Evolutionary conservation across 2,888 invertebrate species (phyloP).

Genomic region (Dascillus cervinus): DNA sequence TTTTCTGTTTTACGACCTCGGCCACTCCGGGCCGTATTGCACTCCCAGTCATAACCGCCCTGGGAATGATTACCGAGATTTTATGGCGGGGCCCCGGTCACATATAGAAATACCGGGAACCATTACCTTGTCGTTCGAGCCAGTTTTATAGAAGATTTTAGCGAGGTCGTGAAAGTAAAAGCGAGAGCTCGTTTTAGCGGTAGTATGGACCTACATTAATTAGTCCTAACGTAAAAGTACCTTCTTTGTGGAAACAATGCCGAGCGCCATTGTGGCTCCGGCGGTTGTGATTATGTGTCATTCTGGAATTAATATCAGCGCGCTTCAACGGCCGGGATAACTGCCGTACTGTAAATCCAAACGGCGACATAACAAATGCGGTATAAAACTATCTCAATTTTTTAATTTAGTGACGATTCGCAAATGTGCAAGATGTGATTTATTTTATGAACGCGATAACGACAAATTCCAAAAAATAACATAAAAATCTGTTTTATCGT

Average conservation of each 20-base stretch:
- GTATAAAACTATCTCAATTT: conserved; percentile 27
- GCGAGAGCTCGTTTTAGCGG: conserved; percentile 9
- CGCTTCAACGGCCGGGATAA: conserved; percentile 24
- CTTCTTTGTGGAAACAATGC: conserved; percentile 17
- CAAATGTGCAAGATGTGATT: too few species aligned
- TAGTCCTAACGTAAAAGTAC: conserved; percentile 14
- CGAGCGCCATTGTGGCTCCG: conserved; percentile 21
- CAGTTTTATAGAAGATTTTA: conserved; percentile 21
- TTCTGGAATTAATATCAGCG: conserved; percentile 26
- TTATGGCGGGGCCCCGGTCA: conserved; percentile 22
- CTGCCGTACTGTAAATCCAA: conserved; percentile 25
- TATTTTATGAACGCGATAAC: too few species aligned
- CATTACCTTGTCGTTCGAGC: conserved; percentile 19
- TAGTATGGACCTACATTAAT: conserved; percentile 11
- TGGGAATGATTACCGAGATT: conserved; percentile 32
- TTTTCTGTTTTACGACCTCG: conserved; percentile 32
- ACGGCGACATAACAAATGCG: conserved; percentile 24
- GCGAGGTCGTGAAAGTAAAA: conserved; percentile 9
- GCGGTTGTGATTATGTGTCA: conserved; percentile 28
- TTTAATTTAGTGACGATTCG: too few species aligned
- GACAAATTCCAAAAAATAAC: too few species aligned
- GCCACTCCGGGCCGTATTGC: conserved; percentile 31
- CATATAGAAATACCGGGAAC: conserved; percentile 13
- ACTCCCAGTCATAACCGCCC: conserved; percentile 33
- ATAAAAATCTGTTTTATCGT: conserved; percentile 33